Conservation (phyloP, 2,888 invertebrate species). For the Catocala nupta region DNA sequence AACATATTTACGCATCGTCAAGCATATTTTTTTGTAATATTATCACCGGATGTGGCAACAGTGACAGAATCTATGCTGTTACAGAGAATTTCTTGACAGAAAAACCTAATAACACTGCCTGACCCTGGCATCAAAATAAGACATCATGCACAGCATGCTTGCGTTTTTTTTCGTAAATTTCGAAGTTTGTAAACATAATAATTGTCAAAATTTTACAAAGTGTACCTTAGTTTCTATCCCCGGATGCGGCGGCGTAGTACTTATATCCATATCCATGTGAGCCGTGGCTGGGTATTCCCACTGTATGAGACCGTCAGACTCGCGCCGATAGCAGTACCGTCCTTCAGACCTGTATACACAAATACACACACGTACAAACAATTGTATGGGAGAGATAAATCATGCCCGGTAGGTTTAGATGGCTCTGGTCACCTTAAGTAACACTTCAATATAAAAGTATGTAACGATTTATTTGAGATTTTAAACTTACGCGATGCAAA, state of each 20-base stretch:
- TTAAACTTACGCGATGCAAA: too few relatives aligned
- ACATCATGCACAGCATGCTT: too few relatives aligned
- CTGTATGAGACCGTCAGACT: constrained; percentile 86
- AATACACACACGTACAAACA: constrained; percentile 52
- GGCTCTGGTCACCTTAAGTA: constrained; percentile 34
- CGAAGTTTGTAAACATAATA: too few relatives aligned
- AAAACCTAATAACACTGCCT: too few relatives aligned
- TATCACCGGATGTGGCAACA: too few relatives aligned
- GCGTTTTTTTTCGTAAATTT: too few relatives aligned
- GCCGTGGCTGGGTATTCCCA: constrained; percentile 87
- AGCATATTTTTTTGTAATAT: too few relatives aligned
- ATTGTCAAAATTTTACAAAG: not conserved
- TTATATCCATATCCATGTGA: constrained; percentile 85
- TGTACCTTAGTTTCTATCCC: constrained; percentile 59
- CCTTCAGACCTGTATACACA: constrained; percentile 83
- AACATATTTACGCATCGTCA: too few relatives aligned
- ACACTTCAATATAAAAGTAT: not conserved
- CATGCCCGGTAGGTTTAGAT: constrained; percentile 52
- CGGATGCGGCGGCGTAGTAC: constrained; percentile 81
- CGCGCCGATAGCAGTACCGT: constrained; percentile 88
- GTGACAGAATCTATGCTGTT: too few relatives aligned
- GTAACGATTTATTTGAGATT: too few relatives aligned
- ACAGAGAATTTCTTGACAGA: too few relatives aligned
- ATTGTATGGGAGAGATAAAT: constrained; percentile 15
- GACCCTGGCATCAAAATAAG: too few relatives aligned